A percentile compares a stretch with the other conserved stretches of the same genome.
phyloP scores from a whole-genome alignment of 2,113 vertebrate species.

The Aix galericulata region DNA sequence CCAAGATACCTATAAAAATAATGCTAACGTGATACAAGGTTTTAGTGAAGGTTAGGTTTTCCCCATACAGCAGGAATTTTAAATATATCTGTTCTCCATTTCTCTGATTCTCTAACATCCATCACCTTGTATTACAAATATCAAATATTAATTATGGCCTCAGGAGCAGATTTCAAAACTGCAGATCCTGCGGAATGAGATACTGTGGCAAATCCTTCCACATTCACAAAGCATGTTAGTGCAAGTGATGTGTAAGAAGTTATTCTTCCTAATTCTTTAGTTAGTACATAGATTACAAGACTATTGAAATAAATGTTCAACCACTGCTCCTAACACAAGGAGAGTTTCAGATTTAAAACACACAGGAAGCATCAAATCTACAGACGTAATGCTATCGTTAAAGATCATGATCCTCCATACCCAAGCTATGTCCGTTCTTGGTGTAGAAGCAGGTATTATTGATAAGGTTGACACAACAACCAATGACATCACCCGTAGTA shows the following conservation, averaged over 20 bases:
- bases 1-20: background rate
- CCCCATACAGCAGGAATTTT: background rate
- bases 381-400: background rate
- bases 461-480: conserved; percentile 87
- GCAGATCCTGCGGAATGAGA: background rate
- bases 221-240: background rate
- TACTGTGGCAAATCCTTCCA: background rate
- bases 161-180: background rate
- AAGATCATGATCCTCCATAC: conserved; percentile 67
- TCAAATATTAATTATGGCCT: background rate
- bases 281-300: background rate
- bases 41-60: background rate
- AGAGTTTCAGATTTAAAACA: background rate
- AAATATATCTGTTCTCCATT: background rate
- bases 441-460: conserved; percentile 89
- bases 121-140: background rate
- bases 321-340: background rate
- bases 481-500: conserved; percentile 86
- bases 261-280: background rate
- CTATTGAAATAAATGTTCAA: background rate
- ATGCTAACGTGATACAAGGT: background rate
- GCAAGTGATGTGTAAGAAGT: background rate
- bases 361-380: background rate
- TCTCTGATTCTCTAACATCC: background rate
- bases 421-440: conserved; percentile 88